Percentiles rank a stretch among this genome's conserved stretches.
These are phyloP conservation scores for Pituophis catenifer DNA, from an alignment of 2,113 vertebrate species.

Conservation along the genomic window DNA sequence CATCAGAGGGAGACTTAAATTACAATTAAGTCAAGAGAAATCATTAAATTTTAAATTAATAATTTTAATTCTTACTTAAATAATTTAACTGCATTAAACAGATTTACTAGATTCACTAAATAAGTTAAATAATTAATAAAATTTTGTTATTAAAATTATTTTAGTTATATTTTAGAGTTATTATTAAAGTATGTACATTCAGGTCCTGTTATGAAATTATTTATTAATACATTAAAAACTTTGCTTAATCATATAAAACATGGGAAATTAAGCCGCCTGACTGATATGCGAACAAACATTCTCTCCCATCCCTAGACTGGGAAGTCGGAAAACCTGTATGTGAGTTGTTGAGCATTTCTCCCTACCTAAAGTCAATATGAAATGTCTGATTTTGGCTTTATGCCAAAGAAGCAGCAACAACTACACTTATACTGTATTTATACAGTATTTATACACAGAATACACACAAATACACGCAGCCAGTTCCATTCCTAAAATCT, in stretches of 20 bases:
- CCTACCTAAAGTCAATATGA: neutral
- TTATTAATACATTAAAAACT: neutral
- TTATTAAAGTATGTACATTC: neutral
- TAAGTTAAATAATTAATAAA: neutral
- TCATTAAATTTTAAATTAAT: neutral
- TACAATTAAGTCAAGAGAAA: neutral
- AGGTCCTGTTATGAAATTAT: neutral
- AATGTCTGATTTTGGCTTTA: neutral
- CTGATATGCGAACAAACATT: neutral
- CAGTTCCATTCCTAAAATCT: neutral
- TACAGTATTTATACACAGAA: neutral
- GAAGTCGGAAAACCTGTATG: neutral
- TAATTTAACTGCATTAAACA: neutral
- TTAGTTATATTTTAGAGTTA: neutral
- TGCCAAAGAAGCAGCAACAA: neutral
- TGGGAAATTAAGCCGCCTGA: neutral
- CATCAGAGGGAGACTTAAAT: neutral
- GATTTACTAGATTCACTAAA: neutral
- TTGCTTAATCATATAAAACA: neutral
- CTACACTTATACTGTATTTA: neutral
- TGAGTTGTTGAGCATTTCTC: neutral
- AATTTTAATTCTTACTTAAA: neutral
- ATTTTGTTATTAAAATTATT: neutral
- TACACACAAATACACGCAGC: neutral
- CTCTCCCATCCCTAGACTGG: neutral